Conservation (phyloP, 2,113 vertebrate species). For the Salminus brasiliensis region DNA sequence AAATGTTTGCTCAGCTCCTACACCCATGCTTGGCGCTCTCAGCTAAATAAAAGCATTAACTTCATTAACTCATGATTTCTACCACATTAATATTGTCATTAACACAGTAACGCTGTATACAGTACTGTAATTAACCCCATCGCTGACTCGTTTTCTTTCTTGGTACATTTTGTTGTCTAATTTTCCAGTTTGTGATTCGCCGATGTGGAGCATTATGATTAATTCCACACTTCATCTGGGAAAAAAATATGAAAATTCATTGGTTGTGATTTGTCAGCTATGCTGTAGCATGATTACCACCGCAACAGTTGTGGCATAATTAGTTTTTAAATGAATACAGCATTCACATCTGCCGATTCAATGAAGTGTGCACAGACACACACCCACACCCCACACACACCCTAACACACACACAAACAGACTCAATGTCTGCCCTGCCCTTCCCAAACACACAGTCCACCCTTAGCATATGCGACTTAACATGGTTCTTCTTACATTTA, state of each 20-base stretch:
- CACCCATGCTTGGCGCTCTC: too few species aligned
- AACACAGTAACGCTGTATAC: neutral
- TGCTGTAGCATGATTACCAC: neutral
- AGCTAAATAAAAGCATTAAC: too few species aligned
- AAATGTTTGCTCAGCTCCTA: too few species aligned
- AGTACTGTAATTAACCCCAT: neutral
- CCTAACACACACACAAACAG: neutral
- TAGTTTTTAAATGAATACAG: slow-evolving; percentile 6
- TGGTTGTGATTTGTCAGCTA: neutral
- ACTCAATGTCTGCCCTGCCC: neutral
- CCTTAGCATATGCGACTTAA: neutral
- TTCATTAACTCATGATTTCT: too few species aligned
- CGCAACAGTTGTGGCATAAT: slow-evolving; percentile 1
- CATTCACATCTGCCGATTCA: neutral
- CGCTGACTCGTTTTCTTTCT: neutral
- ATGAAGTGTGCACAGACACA: neutral
- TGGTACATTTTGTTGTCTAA: neutral
- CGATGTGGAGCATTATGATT: neutral
- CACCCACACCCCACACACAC: neutral
- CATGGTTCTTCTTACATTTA: too few species aligned
- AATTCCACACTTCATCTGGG: neutral
- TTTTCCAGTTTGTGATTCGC: neutral
- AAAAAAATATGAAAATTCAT: neutral
- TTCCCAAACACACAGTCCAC: neutral
- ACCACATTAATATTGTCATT: too few species aligned